Evolutionary conservation across 2,888 invertebrate species (phyloP).

Genomic region (Mellilla xanthometata): DNA sequence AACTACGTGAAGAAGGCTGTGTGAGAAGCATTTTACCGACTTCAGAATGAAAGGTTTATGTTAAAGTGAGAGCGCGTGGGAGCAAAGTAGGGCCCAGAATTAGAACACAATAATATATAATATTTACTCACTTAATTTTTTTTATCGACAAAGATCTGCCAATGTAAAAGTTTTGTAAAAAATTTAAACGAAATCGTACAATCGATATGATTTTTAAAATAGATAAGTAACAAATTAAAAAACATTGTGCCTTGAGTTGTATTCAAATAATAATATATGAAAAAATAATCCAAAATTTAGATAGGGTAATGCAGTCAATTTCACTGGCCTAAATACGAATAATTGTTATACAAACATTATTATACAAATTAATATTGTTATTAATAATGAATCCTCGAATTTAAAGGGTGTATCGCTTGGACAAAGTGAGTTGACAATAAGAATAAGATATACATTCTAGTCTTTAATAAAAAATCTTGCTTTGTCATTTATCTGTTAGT

Average conservation of each 20-base stretch:
- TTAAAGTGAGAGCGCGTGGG: constrained; percentile 40
- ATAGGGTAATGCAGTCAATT: constrained; percentile 76
- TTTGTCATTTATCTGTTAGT: constrained; percentile 52
- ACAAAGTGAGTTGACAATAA: constrained; percentile 78
- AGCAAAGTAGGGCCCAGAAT: constrained; percentile 36
- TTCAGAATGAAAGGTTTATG: constrained; percentile 35
- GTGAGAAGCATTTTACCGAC: constrained; percentile 70
- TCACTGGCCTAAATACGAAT: constrained; percentile 66
- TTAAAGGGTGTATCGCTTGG: constrained; percentile 67
- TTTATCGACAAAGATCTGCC: constrained; percentile 68
- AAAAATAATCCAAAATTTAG: constrained; percentile 53
- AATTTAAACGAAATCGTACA: constrained; percentile 48
- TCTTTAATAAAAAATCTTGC: constrained; percentile 65
- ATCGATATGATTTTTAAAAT: constrained; percentile 49
- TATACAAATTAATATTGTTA: constrained; percentile 51
- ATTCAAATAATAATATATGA: constrained; percentile 54
- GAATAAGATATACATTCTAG: constrained; percentile 76
- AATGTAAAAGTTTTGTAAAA: constrained; percentile 45
- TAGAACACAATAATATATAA: constrained; percentile 15
- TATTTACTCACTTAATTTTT: constrained; percentile 44
- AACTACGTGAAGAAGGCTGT: constrained; percentile 67
- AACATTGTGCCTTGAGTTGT: constrained; percentile 77
- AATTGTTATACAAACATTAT: constrained; percentile 62
- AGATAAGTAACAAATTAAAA: constrained; percentile 54
- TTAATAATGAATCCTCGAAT: constrained; percentile 66